Percentiles rank a stretch among this genome's conserved stretches.
Conservation (phyloP, 2,888 invertebrate genomes). For the Peribatodes rhomboidaria region DNA sequence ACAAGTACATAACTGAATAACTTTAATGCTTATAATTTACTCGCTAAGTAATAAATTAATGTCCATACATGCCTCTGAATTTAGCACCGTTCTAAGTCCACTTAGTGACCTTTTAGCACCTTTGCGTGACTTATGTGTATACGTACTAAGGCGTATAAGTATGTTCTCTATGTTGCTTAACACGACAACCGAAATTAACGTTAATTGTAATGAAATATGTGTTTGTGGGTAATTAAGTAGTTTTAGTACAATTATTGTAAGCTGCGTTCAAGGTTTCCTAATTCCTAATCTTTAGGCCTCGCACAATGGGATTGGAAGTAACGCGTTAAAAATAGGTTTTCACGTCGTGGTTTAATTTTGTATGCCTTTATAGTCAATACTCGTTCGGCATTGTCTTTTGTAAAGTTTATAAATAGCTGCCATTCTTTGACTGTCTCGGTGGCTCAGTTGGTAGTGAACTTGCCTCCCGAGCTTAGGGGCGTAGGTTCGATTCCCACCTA, state of each 20-base stretch:
- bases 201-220: conserved; percentile 14
- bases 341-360: too few species aligned
- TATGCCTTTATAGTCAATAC: too few species aligned
- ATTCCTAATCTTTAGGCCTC: not conserved
- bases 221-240: conserved; percentile 10
- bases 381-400: too few species aligned
- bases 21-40: not conserved
- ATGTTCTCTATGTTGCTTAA: conserved; percentile 15
- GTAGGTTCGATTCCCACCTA: too few species aligned
- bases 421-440: too few species aligned
- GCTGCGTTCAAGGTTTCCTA: conserved; percentile 4
- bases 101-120: conserved; percentile 33
- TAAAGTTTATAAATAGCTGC: too few species aligned
- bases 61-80: not conserved
- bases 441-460: too few species aligned
- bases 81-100: conserved; percentile 21
- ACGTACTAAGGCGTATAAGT: not conserved
- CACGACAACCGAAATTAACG: conserved; percentile 12
- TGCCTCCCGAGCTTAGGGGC: too few species aligned
- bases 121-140: conserved; percentile 25
- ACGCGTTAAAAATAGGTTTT: too few species aligned
- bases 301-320: not conserved
- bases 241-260: not conserved
- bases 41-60: conserved; percentile 10
- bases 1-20: conserved; percentile 1